Evolutionary conservation across 1,140 invertebrate species (phyloP), one percentile per base, ranked within the genome.

Genomic region (Cherax destructor): DNA sequence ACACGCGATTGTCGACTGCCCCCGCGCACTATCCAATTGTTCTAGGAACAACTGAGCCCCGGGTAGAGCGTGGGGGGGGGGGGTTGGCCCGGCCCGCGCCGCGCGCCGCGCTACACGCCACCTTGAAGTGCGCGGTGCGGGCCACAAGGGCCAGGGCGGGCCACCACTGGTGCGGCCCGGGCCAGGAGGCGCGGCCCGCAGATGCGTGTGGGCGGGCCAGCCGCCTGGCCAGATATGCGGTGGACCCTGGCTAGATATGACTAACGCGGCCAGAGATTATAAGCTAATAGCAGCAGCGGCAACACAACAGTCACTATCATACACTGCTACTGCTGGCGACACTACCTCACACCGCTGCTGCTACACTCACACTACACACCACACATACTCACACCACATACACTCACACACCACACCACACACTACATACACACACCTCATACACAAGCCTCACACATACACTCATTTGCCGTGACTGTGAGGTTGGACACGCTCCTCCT

Each of bases 171-270:
- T 84, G 88, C 81, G 88, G 88, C 88, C 88, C 88, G 74, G 88
- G 81, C 88, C 88, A 91, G 88, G 88, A 79, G 74, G 83, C 83
- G 18, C 83, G 74, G 50, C 88, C 83, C 88, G 88, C 83, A 61
- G 83, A 16, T 85, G 78, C 79, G 81, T 90, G 74, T 79, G 49
- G 81, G 83, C 88, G 88, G 88, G 88, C 69, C 81, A 76, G 88
- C 83, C 88, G 56, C 88, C 88, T 91, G 88, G 88, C 88, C 30
- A 56, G 88, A 91, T 91, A 91, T 91, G 88, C 88, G 88, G 88
- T 91, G 88, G 88, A 91, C 88, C 88, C 88, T 91, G 88, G 88
- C 88, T 91, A 83, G 88, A 85, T 85, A 91, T 85, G 83, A 91
- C 88, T 76, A 88, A 18, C 65, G 72, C 76, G 61, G 79, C 59